phyloP scores from a whole-genome alignment of 1,140 invertebrate species.

The Argopecten irradians region DNA sequence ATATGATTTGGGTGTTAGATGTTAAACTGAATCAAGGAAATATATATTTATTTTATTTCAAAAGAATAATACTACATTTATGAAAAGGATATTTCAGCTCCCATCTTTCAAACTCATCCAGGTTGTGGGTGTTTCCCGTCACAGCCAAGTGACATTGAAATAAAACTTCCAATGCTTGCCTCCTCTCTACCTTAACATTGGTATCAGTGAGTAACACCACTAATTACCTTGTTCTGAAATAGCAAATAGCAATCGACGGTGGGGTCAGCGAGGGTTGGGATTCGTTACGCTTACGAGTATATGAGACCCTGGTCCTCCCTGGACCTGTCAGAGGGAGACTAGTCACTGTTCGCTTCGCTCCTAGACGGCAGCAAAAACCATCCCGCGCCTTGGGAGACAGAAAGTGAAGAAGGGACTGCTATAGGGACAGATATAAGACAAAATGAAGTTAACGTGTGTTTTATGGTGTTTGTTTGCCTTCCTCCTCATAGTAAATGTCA shows the following conservation, averaged over 20 bases:
- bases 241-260: not conserved
- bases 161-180: not conserved
- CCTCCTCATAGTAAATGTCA: conserved; percentile 13
- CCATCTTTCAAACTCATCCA: not conserved
- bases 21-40: not conserved
- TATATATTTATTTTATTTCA: not conserved
- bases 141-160: not conserved
- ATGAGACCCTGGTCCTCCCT: not conserved
- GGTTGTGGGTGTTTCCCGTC: not conserved
- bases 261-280: not conserved
- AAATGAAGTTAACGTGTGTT: not conserved
- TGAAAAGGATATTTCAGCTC: not conserved
- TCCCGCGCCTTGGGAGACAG: not conserved
- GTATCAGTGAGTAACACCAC: not conserved
- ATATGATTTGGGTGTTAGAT: too few relatives aligned
- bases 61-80: not conserved
- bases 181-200: not conserved
- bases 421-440: not conserved
- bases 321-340: not conserved
- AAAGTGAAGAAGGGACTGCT: not conserved
- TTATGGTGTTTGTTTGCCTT: not conserved
- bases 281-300: not conserved
- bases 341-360: not conserved
- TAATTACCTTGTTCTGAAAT: not conserved
- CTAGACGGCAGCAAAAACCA: conserved; percentile 5